A percentile compares a stretch with the other conserved stretches of the same genome.
Conservation (phyloP, 2,797 vertebrate genomes). For the Coluber constrictor region DNA sequence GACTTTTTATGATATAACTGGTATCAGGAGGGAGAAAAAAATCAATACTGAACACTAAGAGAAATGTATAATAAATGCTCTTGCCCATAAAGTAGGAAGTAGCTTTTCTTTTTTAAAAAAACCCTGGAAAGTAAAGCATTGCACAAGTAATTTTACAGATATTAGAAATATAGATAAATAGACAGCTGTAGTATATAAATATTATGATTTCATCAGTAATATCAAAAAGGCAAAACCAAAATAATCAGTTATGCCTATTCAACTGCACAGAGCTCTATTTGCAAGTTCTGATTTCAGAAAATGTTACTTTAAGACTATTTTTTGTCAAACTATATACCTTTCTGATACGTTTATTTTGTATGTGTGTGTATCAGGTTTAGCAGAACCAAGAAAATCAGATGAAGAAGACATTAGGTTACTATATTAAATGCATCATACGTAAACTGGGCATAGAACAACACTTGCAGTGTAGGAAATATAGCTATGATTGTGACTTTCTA, state of each 20-base stretch:
- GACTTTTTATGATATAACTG: conserved; percentile 13
- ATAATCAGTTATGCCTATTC: neutral
- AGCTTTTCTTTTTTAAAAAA: neutral
- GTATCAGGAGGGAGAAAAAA: neutral
- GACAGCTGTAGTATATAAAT: neutral
- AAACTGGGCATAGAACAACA: neutral
- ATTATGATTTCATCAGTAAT: neutral
- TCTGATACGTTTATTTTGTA: neutral
- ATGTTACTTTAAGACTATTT: neutral
- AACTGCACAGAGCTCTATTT: neutral
- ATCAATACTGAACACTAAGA: conserved; percentile 2
- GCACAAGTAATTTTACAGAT: neutral
- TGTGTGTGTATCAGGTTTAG: neutral
- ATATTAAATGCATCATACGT: neutral
- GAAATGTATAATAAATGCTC: conserved; percentile 24
- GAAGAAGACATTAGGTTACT: neutral
- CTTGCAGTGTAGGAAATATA: neutral
- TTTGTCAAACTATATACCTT: neutral
- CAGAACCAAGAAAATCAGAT: neutral
- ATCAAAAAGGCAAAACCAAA: neutral
- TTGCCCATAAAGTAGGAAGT: conserved; percentile 19
- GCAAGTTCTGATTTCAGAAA: neutral
- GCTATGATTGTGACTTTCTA: neutral
- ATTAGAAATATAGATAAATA: neutral
- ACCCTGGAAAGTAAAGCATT: neutral